These are phyloP conservation scores for Thunnus thynnus DNA, from an alignment of 2,113 vertebrate genomes.

Conservation along the genomic window DNA sequence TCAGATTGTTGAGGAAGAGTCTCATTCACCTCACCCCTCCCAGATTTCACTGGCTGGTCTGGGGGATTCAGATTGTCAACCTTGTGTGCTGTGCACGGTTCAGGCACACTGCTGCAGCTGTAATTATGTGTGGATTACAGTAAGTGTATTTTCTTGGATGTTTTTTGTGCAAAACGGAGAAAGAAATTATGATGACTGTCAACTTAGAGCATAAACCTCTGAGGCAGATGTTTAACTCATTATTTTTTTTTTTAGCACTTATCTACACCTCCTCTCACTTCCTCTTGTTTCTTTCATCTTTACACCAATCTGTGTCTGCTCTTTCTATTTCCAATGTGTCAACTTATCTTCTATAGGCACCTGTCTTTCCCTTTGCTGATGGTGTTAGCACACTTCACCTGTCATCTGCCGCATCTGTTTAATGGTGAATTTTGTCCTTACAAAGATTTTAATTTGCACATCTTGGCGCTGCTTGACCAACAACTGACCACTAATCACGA, in stretches of 20 bases:
- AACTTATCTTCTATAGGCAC: neutral
- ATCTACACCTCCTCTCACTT: neutral
- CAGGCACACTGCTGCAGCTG: neutral
- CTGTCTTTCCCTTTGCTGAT: neutral
- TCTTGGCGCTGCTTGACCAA: neutral
- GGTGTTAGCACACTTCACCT: neutral
- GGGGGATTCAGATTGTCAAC: constrained; percentile 22
- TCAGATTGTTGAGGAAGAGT: constrained; percentile 36
- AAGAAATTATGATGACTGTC: constrained; percentile 11
- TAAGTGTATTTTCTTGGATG: constrained; percentile 3
- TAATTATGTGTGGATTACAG: constrained; percentile 25
- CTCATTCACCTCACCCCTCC: constrained; percentile 41
- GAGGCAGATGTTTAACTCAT: constrained; percentile 23
- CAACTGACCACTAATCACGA: neutral
- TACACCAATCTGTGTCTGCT: neutral
- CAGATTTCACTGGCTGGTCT: constrained; percentile 13
- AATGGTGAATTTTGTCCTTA: neutral
- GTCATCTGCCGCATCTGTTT: neutral
- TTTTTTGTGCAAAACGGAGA: constrained; percentile 6
- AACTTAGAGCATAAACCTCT: constrained; percentile 15
- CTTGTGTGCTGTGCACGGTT: neutral
- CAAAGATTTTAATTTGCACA: neutral
- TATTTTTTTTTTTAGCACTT: neutral
- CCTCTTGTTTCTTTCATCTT: neutral
- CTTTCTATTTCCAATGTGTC: constrained; percentile 17